Evolutionary conservation across 2,797 vertebrate genomes (phyloP).

Genomic region (Myotis findleyi): DNA sequence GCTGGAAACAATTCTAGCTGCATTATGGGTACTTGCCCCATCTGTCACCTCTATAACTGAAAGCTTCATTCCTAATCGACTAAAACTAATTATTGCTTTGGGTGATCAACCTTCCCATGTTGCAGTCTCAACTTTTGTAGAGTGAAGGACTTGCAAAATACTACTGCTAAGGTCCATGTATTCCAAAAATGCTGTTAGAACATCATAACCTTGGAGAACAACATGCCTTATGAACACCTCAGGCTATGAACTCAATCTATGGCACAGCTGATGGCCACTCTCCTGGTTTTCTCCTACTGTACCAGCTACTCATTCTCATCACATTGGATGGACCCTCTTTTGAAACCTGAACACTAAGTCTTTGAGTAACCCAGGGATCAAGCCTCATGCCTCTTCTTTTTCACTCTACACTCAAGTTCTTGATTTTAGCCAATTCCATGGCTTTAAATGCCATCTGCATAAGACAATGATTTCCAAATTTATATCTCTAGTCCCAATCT

Average conservation of each 20-base stretch:
- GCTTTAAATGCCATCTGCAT: background rate
- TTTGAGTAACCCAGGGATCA: background rate
- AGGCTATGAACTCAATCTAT: background rate
- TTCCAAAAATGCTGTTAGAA: background rate
- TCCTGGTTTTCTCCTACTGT: background rate
- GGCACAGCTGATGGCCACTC: accelerated
- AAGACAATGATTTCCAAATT: background rate
- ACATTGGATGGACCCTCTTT: background rate
- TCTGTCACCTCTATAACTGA: background rate
- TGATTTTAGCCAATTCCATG: too few species aligned
- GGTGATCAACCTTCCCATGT: background rate
- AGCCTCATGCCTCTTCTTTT: background rate
- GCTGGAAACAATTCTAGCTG: background rate
- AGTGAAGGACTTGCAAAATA: background rate
- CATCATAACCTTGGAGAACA: background rate
- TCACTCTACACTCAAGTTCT: background rate
- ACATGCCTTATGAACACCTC: background rate
- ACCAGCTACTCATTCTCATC: background rate
- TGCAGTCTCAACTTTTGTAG: background rate
- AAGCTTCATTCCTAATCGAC: background rate
- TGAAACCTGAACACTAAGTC: background rate
- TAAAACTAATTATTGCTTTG: background rate
- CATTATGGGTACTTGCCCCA: background rate
- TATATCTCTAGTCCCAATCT: background rate
- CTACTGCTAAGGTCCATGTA: background rate